A percentile compares a stretch with the other conserved stretches of the same genome.
These are phyloP conservation scores for Temnothorax curvispinosus DNA, from an alignment of 1,140 invertebrate species.

Conservation along the genomic window DNA sequence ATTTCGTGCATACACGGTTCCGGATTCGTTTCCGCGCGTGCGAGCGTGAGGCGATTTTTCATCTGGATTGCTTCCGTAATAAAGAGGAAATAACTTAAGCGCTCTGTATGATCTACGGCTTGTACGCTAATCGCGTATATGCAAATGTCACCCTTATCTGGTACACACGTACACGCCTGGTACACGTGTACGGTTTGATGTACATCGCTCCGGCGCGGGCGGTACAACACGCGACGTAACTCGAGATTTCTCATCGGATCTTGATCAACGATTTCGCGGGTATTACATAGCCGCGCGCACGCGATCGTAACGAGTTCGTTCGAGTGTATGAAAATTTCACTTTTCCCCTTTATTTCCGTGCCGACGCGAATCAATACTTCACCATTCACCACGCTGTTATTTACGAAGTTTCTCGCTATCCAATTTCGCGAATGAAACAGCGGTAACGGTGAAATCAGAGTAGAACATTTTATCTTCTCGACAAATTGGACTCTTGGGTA, in stretches of 20 bases:
- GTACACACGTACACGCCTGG: constrained; percentile 21
- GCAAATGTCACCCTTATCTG: constrained; percentile 52
- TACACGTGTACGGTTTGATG: constrained; percentile 54
- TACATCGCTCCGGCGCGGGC: neutral
- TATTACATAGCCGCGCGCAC: neutral
- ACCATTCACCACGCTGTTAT: neutral
- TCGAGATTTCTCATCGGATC: constrained; percentile 48
- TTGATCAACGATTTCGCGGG: constrained; percentile 49
- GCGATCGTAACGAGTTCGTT: constrained; percentile 18
- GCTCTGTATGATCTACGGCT: constrained; percentile 31
- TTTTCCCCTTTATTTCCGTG: neutral
- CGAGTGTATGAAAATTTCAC: constrained; percentile 28
- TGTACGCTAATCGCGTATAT: constrained; percentile 52
- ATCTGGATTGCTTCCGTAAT: constrained; percentile 30
- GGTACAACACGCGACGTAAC: constrained; percentile 27
- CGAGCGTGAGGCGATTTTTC: constrained; percentile 17
- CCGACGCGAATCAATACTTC: constrained; percentile 13
- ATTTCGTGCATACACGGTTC: neutral
- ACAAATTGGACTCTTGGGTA: neutral
- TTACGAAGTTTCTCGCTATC: neutral
- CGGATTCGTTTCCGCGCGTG: neutral
- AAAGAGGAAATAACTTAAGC: constrained; percentile 54
- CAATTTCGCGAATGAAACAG: neutral
- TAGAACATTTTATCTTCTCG: neutral
- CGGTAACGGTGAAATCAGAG: too few species aligned